A percentile compares a stretch with the other conserved stretches of the same genome.
These are phyloP conservation scores for Telenomus remus DNA, from an alignment of 1,140 invertebrate genomes.

Conservation along the genomic window DNA sequence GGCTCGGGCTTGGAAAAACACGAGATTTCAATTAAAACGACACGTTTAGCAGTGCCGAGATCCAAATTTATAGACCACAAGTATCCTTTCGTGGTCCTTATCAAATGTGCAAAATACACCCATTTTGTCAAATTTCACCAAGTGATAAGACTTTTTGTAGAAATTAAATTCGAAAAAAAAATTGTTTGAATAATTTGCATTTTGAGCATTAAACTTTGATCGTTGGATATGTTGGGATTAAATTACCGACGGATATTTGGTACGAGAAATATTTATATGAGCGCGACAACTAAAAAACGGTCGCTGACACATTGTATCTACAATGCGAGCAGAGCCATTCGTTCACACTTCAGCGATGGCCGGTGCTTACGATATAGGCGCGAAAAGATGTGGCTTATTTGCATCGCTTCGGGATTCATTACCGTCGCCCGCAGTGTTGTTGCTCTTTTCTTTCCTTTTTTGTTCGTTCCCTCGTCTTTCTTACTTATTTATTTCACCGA, in stretches of 20 bases:
- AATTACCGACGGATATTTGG: not conserved
- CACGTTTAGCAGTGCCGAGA: constrained; percentile 73
- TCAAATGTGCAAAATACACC: constrained; percentile 8
- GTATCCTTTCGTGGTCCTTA: constrained; percentile 35
- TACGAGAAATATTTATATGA: not conserved
- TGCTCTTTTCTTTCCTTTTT: not conserved
- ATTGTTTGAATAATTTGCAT: not conserved
- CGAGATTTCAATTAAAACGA: constrained; percentile 75
- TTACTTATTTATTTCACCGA: constrained; percentile 57
- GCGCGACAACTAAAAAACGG: not conserved
- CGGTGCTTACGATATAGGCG: constrained; percentile 43
- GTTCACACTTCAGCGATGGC: constrained; percentile 41
- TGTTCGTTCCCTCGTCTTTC: constrained; percentile 10
- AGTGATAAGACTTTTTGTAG: not conserved
- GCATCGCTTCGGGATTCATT: constrained; percentile 66
- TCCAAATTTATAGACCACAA: constrained; percentile 68
- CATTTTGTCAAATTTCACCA: not conserved
- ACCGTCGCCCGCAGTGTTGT: constrained; percentile 42
- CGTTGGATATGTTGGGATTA: not conserved
- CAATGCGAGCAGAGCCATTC: constrained; percentile 20
- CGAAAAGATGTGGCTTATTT: constrained; percentile 62
- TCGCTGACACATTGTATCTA: constrained; percentile 24
- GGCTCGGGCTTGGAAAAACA: constrained; percentile 70
- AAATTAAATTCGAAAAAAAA: too few species aligned
- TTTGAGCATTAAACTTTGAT: not conserved